Evolutionary conservation across 2,888 invertebrate species (phyloP), one percentile per base, ranked within the genome.

Genomic region (Alloscopus bannaensis): DNA sequence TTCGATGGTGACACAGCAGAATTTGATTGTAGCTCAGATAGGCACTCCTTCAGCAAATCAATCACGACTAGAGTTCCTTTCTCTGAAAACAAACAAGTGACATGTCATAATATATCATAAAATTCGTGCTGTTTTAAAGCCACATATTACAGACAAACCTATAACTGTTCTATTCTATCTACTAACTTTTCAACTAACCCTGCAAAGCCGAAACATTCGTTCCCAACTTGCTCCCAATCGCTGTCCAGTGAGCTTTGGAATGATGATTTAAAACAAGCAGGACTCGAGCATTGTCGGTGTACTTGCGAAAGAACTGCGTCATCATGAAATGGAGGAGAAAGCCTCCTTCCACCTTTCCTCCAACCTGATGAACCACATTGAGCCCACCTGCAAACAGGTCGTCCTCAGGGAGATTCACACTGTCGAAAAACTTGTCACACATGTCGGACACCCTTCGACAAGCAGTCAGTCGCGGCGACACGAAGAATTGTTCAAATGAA

Each of bases 391-490:
- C 20, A 16, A 55, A 70, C 16, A 77, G 26, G 0, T 50, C 18
- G n/a, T 77, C 52, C 18, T 69, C 55, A 0, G 70, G 26, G 18
- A 77, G 28, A n/a, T 64, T 62, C 13, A 69, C 42, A 45, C 70
- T 77, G 55, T 77, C 77, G 26, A 77, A 77, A 62, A 77, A 77
- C 36, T 62, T 62, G 31, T 70, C 77, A 45, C 52, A 50, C 52
- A n/a, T n/a, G n/a, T n/a, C n/a, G n/a, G n/a, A n/a, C n/a, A n/a
- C n/a, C n/a, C n/a, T n/a, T n/a, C n/a, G n/a, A n/a, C n/a, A n/a
- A n/a, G n/a, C n/a, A n/a, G n/a, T n/a, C n/a, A n/a, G n/a, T n/a
- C n/a, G n/a, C n/a, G n/a, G n/a, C n/a, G n/a, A n/a, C n/a, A n/a
- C n/a, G n/a, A n/a, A n/a, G n/a, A n/a, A n/a, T n/a, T n/a, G n/a